A percentile compares a stretch with the other conserved stretches of the same genome.
phyloP scores from a whole-genome alignment of 2,797 vertebrate species.

The Neosilurus mollespiculum region DNA sequence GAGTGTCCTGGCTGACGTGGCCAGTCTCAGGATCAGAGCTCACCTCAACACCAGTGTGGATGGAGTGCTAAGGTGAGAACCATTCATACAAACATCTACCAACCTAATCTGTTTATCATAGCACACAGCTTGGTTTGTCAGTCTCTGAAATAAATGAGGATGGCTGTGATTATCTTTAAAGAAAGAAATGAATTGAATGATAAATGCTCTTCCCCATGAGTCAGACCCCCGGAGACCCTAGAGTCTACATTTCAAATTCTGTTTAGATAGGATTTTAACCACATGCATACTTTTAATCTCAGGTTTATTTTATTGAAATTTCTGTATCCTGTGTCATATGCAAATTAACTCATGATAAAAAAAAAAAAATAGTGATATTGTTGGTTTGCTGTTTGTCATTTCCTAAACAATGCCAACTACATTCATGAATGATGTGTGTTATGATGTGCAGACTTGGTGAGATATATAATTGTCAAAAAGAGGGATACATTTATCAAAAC shows the following conservation, averaged over 20 bases:
- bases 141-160: not conserved
- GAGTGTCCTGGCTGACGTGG: conserved; percentile 80
- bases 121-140: not conserved
- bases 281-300: not conserved
- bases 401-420: not conserved
- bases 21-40: conserved; percentile 77
- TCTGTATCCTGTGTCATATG: not conserved
- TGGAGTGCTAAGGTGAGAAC: conserved; percentile 75
- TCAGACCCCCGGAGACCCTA: too few relatives aligned
- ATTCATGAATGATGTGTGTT: not conserved
- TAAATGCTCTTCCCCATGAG: not conserved
- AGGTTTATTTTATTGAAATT: not conserved
- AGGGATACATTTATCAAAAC: not conserved
- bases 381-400: not conserved
- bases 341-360: not conserved
- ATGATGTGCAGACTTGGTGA: not conserved
- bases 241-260: not conserved
- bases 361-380: not conserved
- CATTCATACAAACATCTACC: not conserved
- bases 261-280: not conserved
- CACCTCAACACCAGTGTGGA: conserved; percentile 76
- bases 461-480: not conserved
- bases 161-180: not conserved
- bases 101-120: not conserved
- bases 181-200: not conserved